A percentile compares a stretch with the other conserved stretches of the same genome.
Conservation (phyloP, 2,113 vertebrate genomes). For the Daubentonia madagascariensis region DNA sequence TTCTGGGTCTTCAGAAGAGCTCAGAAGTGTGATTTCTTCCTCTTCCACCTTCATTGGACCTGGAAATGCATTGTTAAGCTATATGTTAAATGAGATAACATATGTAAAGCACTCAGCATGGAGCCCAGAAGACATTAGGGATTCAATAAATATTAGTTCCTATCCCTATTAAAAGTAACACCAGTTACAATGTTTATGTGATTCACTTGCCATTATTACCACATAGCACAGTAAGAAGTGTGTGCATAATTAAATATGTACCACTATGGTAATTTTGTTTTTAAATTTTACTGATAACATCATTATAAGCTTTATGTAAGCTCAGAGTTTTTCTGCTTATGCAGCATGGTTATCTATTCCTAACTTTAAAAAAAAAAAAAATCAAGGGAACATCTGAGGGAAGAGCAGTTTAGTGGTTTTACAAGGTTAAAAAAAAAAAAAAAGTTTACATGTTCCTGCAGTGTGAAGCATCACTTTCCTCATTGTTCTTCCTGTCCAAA, state of each 20-base stretch:
- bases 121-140: background rate
- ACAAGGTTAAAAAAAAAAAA: background rate
- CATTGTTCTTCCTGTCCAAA: background rate
- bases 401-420: background rate
- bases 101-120: background rate
- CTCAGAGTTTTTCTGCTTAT: constrained; percentile 58
- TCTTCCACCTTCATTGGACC: background rate
- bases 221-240: constrained; percentile 43
- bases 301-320: constrained; percentile 46
- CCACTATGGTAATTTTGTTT: constrained; percentile 30
- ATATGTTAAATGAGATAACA: background rate
- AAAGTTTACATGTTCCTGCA: background rate
- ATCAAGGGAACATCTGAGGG: background rate
- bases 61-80: background rate
- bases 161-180: constrained; percentile 48
- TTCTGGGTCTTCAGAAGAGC: background rate
- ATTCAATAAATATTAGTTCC: constrained; percentile 58
- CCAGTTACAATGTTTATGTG: background rate
- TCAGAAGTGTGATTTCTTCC: background rate
- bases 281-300: constrained; percentile 61
- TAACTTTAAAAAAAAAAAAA: constrained; percentile 32
- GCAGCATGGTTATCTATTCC: background rate
- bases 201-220: background rate
- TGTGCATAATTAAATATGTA: constrained; percentile 51
- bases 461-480: background rate